phyloP scores from a whole-genome alignment of 2,888 invertebrate genomes.

The Micropterix aruncella region DNA sequence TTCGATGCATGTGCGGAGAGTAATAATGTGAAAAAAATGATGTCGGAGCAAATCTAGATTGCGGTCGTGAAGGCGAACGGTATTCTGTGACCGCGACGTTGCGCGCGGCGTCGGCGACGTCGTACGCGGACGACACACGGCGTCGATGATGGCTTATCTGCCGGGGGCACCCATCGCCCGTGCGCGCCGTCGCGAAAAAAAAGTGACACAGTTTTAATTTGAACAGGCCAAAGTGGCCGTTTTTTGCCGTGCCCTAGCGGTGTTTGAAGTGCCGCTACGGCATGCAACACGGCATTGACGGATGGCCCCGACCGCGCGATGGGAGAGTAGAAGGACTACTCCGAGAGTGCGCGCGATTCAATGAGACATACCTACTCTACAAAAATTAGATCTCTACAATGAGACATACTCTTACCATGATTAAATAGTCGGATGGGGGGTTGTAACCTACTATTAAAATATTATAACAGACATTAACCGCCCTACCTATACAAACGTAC shows the following conservation, averaged over 20 bases:
- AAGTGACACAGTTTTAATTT: neutral
- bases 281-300: neutral
- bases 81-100: neutral
- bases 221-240: neutral
- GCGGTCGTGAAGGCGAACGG: neutral
- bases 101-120: neutral
- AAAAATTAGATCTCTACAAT: too few relatives aligned
- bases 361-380: too few relatives aligned
- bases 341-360: too few relatives aligned
- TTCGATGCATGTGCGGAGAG: too few relatives aligned
- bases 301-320: too few relatives aligned
- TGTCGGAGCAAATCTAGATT: neutral
- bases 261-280: neutral
- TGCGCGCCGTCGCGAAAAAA: neutral
- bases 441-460: too few relatives aligned
- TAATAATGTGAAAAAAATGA: too few relatives aligned
- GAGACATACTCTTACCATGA: too few relatives aligned
- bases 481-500: too few relatives aligned
- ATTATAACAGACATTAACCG: too few relatives aligned
- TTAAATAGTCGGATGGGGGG: too few relatives aligned
- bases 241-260: neutral
- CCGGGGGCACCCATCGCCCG: neutral
- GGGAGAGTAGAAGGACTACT: too few relatives aligned
- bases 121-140: neutral
- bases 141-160: neutral